A percentile compares a stretch with the other conserved stretches of the same genome.
These are phyloP conservation scores for Craniophora ligustri DNA, from an alignment of 2,888 invertebrate species.

Conservation along the genomic window DNA sequence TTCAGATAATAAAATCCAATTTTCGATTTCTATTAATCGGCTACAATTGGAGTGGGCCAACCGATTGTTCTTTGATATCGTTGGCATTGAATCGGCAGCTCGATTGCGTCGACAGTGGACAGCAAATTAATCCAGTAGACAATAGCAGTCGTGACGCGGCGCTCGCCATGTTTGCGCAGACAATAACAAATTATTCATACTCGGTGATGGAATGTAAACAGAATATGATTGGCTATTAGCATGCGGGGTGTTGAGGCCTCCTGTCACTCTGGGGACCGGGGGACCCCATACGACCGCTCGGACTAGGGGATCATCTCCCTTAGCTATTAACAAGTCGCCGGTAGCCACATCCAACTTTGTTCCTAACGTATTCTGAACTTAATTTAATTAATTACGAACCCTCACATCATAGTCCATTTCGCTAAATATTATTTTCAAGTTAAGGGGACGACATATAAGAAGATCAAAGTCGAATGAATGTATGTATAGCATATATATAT, in stretches of 20 bases:
- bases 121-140: conserved; percentile 84
- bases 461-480: conserved; percentile 78
- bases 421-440: conserved; percentile 81
- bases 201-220: conserved; percentile 88
- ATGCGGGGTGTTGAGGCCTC: conserved; percentile 75
- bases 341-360: conserved; percentile 81
- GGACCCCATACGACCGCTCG: conserved; percentile 55
- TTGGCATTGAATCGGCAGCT: conserved; percentile 68
- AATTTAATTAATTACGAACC: conserved; percentile 86
- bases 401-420: conserved; percentile 78
- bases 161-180: conserved; percentile 80
- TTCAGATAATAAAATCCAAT: conserved; percentile 76
- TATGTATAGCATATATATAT: too few relatives aligned
- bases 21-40: conserved; percentile 78
- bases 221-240: conserved; percentile 88
- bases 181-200: conserved; percentile 89
- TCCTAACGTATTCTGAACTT: conserved; percentile 84
- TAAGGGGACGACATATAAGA: conserved; percentile 69
- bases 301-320: conserved; percentile 80
- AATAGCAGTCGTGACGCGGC: conserved; percentile 80
- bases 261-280: conserved; percentile 70
- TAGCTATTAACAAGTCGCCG: conserved; percentile 82
- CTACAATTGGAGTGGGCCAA: conserved; percentile 65
- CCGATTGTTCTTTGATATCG: conserved; percentile 78
- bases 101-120: conserved; percentile 72